These are phyloP conservation scores for Agapostemon virescens DNA, from an alignment of 2,888 invertebrate species.

Conservation along the genomic window DNA sequence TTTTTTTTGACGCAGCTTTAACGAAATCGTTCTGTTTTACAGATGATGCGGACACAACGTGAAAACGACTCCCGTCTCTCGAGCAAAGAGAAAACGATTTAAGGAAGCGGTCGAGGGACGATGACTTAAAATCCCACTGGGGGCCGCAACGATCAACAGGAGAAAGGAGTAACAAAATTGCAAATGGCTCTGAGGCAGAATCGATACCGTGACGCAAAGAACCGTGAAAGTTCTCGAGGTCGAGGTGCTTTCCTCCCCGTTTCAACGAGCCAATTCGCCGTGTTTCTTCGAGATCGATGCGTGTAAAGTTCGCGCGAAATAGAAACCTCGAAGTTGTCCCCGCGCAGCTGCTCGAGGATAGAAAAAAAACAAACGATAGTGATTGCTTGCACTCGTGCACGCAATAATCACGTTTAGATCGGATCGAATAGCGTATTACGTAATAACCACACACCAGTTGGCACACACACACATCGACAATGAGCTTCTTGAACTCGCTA, in stretches of 20 bases:
- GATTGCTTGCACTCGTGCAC: constrained; percentile 14
- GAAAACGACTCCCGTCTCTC: background rate
- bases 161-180: constrained; percentile 43
- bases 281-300: constrained; percentile 56
- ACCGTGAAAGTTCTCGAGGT: constrained; percentile 60
- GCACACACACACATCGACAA: constrained; percentile 73
- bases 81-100: constrained; percentile 13
- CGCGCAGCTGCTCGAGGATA: background rate
- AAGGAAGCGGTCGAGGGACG: constrained; percentile 29
- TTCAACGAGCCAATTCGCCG: constrained; percentile 45
- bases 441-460: background rate
- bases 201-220: constrained; percentile 62
- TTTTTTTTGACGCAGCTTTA: background rate
- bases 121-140: constrained; percentile 41
- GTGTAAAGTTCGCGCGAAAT: constrained; percentile 43
- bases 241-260: constrained; percentile 49
- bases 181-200: constrained; percentile 60
- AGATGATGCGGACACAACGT: constrained; percentile 40
- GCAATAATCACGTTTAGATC: constrained; percentile 15
- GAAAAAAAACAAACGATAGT: constrained; percentile 37
- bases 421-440: background rate
- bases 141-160: constrained; percentile 28
- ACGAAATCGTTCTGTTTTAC: constrained; percentile 5
- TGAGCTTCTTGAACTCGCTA: constrained; percentile 93
- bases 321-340: constrained; percentile 25